Evolutionary conservation across 2,797 vertebrate species (phyloP).

Genomic region (Lepilemur septentrionalis): DNA sequence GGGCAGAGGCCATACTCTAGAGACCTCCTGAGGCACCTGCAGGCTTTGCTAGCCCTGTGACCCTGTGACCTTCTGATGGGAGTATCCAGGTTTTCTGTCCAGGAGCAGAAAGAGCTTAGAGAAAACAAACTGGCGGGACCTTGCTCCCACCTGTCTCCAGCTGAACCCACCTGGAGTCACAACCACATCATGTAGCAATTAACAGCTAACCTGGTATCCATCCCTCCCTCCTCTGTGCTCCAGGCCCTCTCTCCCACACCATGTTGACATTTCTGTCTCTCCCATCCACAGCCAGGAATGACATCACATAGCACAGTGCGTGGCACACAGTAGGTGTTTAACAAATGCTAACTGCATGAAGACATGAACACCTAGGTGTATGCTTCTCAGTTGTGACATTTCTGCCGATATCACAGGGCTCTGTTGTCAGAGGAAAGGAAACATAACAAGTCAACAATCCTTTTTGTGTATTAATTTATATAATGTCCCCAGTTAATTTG

Average conservation of each 20-base stretch:
- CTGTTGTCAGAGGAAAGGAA: not conserved
- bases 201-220: accelerated
- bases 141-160: not conserved
- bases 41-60: not conserved
- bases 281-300: not conserved
- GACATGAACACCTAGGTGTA: not conserved
- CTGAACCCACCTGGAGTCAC: not conserved
- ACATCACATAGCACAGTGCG: not conserved
- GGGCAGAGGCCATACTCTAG: not conserved
- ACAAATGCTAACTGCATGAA: not conserved
- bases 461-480: not conserved
- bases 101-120: not conserved
- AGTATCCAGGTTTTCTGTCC: not conserved
- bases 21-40: not conserved
- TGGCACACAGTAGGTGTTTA: not conserved
- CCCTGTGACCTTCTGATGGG: not conserved
- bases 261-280: not conserved
- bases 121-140: not conserved
- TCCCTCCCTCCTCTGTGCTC: not conserved
- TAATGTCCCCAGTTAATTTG: not conserved
- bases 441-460: not conserved
- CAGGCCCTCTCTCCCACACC: not conserved
- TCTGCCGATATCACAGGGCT: not conserved
- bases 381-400: not conserved
- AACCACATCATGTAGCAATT: too few relatives aligned